Conservation (phyloP, 2,888 invertebrate species). For the Minunthozetes semirufus region DNA sequence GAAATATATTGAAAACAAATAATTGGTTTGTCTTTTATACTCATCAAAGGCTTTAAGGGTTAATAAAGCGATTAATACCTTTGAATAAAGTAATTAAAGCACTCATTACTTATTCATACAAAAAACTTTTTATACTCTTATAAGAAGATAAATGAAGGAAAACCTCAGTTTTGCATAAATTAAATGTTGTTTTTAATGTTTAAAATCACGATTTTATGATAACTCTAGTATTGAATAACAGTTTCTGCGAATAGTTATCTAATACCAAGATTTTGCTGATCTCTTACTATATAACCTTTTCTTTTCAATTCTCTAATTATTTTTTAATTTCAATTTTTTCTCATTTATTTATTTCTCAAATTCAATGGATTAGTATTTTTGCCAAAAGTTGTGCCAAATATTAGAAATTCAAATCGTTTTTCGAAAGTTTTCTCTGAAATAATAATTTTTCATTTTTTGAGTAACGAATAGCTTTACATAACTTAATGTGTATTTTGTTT, state of each 20-base stretch:
- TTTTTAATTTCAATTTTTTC: neutral
- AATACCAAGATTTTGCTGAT: too few relatives aligned
- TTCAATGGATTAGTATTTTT: neutral
- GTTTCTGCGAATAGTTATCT: too few relatives aligned
- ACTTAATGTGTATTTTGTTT: neutral
- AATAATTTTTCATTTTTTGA: neutral
- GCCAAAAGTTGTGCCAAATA: constrained; percentile 9
- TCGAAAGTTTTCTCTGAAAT: neutral
- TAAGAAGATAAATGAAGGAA: neutral
- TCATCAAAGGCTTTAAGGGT: constrained; percentile 7
- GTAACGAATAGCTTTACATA: neutral
- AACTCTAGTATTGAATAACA: neutral
- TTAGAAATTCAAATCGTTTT: constrained; percentile 16
- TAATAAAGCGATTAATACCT: constrained; percentile 18
- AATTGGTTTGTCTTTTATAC: neutral
- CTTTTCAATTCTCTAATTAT: neutral
- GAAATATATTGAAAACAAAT: neutral
- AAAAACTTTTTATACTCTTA: neutral
- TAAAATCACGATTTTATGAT: neutral
- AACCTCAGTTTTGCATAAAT: neutral
- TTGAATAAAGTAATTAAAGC: constrained; percentile 8
- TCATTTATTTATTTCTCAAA: neutral
- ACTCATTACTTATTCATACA: constrained; percentile 4
- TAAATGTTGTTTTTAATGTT: neutral
- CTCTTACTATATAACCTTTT: too few relatives aligned